Evolutionary conservation across 1,140 invertebrate genomes (phyloP).

Genomic region (Leptopilina boulardi): DNA sequence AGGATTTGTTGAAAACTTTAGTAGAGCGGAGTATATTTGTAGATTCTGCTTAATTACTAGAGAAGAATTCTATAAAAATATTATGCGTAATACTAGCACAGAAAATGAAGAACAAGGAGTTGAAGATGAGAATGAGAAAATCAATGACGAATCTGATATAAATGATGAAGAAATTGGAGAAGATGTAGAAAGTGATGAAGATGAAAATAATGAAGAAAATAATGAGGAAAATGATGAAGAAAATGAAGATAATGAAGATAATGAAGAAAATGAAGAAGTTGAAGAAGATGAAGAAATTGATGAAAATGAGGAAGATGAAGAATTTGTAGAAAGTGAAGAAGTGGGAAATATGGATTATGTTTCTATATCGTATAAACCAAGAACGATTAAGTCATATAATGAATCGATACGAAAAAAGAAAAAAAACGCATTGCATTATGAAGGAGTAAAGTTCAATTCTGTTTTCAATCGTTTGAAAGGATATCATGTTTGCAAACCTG

Average conservation of each 20-base stretch:
- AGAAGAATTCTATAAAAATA: not conserved
- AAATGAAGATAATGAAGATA: no score
- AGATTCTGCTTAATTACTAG: conserved; percentile 34
- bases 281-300: not conserved
- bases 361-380: not conserved
- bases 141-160: not conserved
- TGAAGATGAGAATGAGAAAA: not conserved
- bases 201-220: not conserved
- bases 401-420: not conserved
- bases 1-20: conserved; percentile 54
- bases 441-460: conserved; percentile 38
- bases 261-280: no score
- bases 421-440: conserved; percentile 1
- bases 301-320: not conserved
- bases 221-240: no score
- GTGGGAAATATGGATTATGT: not conserved
- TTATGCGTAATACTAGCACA: not conserved
- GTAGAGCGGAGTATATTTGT: conserved; percentile 36
- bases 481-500: conserved; percentile 46
- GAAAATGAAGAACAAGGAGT: not conserved
- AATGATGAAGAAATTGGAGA: not conserved
- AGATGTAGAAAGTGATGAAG: not conserved
- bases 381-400: not conserved
- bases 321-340: not conserved
- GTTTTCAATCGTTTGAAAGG: conserved; percentile 38